A percentile compares a stretch with the other conserved stretches of the same genome.
These are phyloP conservation scores for Morbakka virulenta DNA, from an alignment of 30 jellyfish, hydroid and myxozoan species.

Conservation along the genomic window DNA sequence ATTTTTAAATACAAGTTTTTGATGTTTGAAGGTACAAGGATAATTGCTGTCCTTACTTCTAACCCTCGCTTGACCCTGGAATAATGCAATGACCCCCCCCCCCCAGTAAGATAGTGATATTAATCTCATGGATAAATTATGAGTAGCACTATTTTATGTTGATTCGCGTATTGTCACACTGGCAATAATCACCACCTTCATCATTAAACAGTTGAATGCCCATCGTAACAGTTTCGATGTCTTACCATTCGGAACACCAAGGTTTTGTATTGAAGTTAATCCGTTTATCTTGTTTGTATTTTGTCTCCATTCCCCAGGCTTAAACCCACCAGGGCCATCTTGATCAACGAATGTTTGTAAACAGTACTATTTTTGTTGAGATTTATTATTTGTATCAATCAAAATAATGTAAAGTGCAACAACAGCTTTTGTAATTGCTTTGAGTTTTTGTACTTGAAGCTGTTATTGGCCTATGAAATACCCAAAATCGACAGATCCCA, in stretches of 20 bases:
- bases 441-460: constrained; percentile 15
- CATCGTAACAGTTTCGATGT: constrained; percentile 55
- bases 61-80: not conserved
- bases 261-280: constrained; percentile 6
- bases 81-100: not conserved
- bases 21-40: not conserved
- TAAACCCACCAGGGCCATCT: constrained; percentile 39
- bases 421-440: constrained; percentile 12
- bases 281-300: constrained; percentile 14
- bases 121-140: too few species aligned
- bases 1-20: too few species aligned
- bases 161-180: constrained; percentile 38
- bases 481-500: constrained; percentile 42
- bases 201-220: constrained; percentile 16
- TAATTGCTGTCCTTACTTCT: not conserved
- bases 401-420: constrained; percentile 6
- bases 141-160: constrained; percentile 2
- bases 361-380: not conserved
- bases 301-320: constrained; percentile 46
- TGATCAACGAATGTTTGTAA: constrained; percentile 21
- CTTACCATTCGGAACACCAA: constrained; percentile 31
- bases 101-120: too few species aligned
- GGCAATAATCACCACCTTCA: constrained; percentile 71
- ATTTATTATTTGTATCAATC: not conserved
- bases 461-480: constrained; percentile 18